Conservation (phyloP, 1,140 invertebrate genomes). For the Hestina assimilis region DNA sequence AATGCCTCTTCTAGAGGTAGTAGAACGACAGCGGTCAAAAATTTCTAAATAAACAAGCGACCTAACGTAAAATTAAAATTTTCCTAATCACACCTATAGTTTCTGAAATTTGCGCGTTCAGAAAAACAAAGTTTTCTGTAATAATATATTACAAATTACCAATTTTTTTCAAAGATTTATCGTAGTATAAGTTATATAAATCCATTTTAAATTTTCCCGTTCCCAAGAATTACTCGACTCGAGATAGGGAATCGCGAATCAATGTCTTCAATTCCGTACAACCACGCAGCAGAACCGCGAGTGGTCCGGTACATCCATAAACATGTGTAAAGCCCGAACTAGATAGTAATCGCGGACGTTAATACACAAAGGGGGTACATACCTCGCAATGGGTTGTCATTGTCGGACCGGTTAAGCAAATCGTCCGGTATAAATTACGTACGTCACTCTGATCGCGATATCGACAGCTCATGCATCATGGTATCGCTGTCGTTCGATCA, state of each 20-base stretch:
- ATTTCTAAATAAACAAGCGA: too few relatives aligned
- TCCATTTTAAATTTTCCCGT: too few relatives aligned
- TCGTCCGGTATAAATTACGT: constrained; percentile 28
- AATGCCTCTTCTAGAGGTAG: too few relatives aligned
- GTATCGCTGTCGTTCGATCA: constrained; percentile 51
- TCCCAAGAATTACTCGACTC: too few relatives aligned
- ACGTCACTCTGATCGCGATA: constrained; percentile 32
- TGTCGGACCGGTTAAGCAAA: constrained; percentile 27
- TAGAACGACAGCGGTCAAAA: too few relatives aligned
- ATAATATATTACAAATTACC: too few relatives aligned
- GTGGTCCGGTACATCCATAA: constrained; percentile 12
- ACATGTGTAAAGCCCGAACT: constrained; percentile 18
- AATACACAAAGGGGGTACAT: constrained; percentile 27
- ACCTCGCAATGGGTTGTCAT: constrained; percentile 26
- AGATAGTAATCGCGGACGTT: constrained; percentile 25
- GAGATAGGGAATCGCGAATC: not conserved
- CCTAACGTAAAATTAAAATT: too few relatives aligned
- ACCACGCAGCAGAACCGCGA: not conserved
- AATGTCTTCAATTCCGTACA: not conserved
- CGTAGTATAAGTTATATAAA: too few relatives aligned
- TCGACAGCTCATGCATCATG: constrained; percentile 55
- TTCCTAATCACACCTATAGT: too few relatives aligned
- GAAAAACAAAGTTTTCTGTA: too few relatives aligned
- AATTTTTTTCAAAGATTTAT: too few relatives aligned
- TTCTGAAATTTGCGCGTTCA: too few relatives aligned